A percentile compares a stretch with the other conserved stretches of the same genome.
Evolutionary conservation across 2,113 vertebrate species (phyloP).

Genomic region (Sorex fumeus): DNA sequence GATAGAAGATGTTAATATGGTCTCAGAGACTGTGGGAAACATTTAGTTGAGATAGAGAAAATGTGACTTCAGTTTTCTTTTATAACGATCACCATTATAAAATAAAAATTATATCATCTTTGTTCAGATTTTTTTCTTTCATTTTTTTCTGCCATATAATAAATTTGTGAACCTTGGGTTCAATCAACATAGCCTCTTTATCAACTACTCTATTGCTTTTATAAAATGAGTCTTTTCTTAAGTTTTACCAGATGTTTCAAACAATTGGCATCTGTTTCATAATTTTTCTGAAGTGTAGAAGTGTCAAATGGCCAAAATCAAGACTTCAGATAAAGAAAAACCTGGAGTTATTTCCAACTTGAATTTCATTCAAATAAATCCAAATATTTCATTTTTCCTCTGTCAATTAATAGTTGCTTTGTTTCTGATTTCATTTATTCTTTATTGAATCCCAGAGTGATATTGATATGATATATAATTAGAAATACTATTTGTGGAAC

Average conservation of each 20-base stretch:
- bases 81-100: constrained; percentile 3
- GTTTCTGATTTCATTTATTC: neutral
- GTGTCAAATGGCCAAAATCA: constrained; percentile 10
- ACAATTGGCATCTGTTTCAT: neutral
- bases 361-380: neutral
- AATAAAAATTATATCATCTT: constrained; percentile 62
- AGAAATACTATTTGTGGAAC: neutral
- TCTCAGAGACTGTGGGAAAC: constrained; percentile 62
- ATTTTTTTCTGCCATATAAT: neutral
- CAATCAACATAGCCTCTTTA: neutral
- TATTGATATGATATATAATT: neutral
- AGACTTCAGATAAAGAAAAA: constrained; percentile 40
- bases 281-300: neutral
- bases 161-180: neutral
- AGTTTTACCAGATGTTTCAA: neutral
- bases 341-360: constrained; percentile 45
- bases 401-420: neutral
- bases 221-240: neutral
- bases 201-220: neutral
- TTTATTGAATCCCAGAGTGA: neutral
- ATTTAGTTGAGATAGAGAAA: constrained; percentile 61
- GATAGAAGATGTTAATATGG: constrained; percentile 75
- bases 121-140: constrained; percentile 17
- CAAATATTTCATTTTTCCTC: neutral
- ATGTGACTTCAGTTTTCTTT: constrained; percentile 61